A percentile compares a stretch with the other conserved stretches of the same genome.
These are phyloP conservation scores for Choloepus hoffmanni DNA, from an alignment of 2,113 vertebrate genomes.

Conservation along the genomic window DNA sequence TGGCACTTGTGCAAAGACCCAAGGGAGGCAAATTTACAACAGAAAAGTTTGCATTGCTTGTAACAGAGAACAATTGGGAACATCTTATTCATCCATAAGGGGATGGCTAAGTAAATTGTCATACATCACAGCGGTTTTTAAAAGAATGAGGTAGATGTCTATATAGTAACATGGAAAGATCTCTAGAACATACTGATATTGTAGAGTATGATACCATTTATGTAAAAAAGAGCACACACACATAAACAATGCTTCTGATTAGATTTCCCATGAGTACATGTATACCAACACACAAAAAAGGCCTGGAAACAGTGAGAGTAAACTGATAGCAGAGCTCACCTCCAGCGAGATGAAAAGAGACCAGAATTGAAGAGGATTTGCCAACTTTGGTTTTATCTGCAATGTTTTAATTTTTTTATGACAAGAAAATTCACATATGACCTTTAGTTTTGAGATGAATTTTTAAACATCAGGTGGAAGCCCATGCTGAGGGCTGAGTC, in stretches of 20 bases:
- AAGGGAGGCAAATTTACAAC: conserved; percentile 49
- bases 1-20: not conserved
- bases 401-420: conserved; percentile 4
- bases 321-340: not conserved
- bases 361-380: not conserved
- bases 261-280: not conserved
- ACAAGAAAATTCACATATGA: conserved; percentile 10
- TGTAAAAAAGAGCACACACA: not conserved
- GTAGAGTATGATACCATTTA: not conserved
- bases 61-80: conserved; percentile 39
- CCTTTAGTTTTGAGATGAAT: not conserved
- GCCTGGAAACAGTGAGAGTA: not conserved
- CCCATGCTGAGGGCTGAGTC: not conserved
- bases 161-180: not conserved
- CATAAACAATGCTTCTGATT: not conserved
- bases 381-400: not conserved
- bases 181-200: not conserved
- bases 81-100: conserved; percentile 64
- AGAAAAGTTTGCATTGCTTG: conserved; percentile 46
- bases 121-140: conserved; percentile 60
- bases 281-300: not conserved
- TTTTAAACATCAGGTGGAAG: conserved; percentile 13
- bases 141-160: conserved; percentile 57
- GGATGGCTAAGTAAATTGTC: conserved; percentile 42
- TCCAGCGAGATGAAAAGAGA: not conserved